Conservation (phyloP, 2,113 vertebrate genomes). For the Delphinus delphis region DNA sequence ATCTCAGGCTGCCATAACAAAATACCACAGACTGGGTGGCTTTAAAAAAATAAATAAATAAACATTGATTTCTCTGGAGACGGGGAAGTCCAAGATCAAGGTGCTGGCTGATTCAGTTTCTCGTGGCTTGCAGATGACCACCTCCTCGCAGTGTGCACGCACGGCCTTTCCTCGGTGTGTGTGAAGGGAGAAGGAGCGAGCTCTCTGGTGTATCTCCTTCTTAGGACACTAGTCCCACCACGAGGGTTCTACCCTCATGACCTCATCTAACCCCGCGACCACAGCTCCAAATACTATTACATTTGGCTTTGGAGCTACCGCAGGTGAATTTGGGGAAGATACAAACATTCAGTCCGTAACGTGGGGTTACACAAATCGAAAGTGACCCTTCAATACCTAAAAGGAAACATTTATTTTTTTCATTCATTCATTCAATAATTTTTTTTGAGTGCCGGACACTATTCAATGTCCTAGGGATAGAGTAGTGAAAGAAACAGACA, state of each 20-base stretch:
- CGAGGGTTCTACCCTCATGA: rapidly evolving
- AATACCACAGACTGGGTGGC: rapidly evolving
- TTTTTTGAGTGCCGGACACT: not conserved
- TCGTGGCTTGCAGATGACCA: not conserved
- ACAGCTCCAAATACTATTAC: not conserved
- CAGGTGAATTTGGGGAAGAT: not conserved
- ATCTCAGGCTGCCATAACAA: rapidly evolving
- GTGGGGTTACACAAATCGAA: not conserved
- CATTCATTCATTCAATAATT: not conserved
- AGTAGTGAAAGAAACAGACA: not conserved
- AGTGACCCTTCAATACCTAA: not conserved
- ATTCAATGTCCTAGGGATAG: not conserved
- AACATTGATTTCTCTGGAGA: not conserved
- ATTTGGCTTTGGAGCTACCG: not conserved
- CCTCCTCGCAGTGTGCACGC: not conserved
- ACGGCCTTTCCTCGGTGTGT: rapidly evolving
- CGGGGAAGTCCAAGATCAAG: not conserved
- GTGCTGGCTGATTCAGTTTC: not conserved
- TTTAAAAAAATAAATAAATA: not conserved
- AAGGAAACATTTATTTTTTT: not conserved
- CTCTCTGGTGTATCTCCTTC: not conserved
- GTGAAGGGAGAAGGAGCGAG: not conserved
- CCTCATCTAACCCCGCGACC: not conserved
- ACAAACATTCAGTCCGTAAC: not conserved
- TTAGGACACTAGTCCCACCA: too few species aligned